Conservation (phyloP, 2,113 vertebrate genomes). For the Triplophysa tibetana region DNA sequence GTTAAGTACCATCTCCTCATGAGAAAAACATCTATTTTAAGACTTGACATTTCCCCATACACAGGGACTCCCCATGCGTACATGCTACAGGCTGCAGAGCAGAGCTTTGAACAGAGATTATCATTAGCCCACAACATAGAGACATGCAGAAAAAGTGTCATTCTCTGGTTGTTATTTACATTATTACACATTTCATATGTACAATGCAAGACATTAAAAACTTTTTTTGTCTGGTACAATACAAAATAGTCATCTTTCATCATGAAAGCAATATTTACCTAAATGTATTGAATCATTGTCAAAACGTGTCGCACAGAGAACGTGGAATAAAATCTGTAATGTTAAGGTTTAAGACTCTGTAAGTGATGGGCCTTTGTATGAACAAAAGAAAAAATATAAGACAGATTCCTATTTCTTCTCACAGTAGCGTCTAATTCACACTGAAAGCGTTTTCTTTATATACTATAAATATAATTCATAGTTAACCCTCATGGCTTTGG, state of each 20-base stretch:
- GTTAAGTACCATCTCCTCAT: slow-evolving; percentile 67
- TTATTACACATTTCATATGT: slow-evolving; percentile 77
- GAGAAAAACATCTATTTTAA: slow-evolving; percentile 74
- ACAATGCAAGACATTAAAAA: slow-evolving; percentile 80
- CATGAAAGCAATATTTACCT: slow-evolving; percentile 82
- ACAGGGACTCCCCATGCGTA: slow-evolving; percentile 80
- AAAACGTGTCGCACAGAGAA: slow-evolving; percentile 72
- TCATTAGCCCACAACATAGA: slow-evolving; percentile 78
- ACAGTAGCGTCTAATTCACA: slow-evolving; percentile 61
- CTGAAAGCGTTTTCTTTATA: slow-evolving; percentile 51
- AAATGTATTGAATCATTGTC: slow-evolving; percentile 76
- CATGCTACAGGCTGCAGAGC: slow-evolving; percentile 82
- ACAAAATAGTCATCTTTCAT: slow-evolving; percentile 83
- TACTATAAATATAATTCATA: slow-evolving; percentile 20
- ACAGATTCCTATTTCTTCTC: slow-evolving; percentile 62
- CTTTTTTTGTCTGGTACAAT: slow-evolving; percentile 77
- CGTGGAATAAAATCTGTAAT: slow-evolving; percentile 56
- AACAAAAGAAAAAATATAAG: slow-evolving; percentile 59
- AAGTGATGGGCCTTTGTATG: slow-evolving; percentile 57
- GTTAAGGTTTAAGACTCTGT: slow-evolving; percentile 68
- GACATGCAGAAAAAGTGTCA: slow-evolving; percentile 78
- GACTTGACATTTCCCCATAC: slow-evolving; percentile 77
- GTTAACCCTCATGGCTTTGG: slow-evolving; percentile 28
- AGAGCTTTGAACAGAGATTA: slow-evolving; percentile 76
- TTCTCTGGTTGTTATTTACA: slow-evolving; percentile 76